Conservation (phyloP, 2,113 vertebrate genomes). For the Formicarius rufipectus region DNA sequence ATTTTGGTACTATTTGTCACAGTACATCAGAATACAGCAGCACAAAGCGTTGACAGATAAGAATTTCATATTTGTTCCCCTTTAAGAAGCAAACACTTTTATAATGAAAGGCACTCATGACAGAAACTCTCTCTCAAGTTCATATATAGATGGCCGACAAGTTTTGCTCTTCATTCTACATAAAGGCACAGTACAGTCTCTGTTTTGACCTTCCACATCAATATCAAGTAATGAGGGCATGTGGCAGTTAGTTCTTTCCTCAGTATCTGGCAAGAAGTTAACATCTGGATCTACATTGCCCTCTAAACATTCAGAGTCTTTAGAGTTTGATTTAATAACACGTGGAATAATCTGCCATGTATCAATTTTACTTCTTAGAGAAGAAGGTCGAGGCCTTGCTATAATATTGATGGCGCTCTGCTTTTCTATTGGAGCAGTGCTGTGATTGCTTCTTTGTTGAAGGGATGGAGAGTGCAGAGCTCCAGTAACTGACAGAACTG, state of each 20-base stretch:
- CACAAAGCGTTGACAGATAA: conserved; percentile 23
- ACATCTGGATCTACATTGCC: conserved; percentile 60
- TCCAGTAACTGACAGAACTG: background rate
- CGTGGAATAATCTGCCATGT: conserved; percentile 74
- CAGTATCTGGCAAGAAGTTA: conserved; percentile 55
- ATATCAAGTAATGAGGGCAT: conserved; percentile 81
- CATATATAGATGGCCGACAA: conserved; percentile 75
- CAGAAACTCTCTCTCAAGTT: conserved; percentile 90
- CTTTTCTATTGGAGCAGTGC: background rate
- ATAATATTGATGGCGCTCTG: background rate
- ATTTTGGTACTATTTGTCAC: conserved; percentile 25
- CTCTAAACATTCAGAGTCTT: conserved; percentile 71
- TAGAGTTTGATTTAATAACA: conserved; percentile 76
- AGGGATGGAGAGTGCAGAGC: background rate
- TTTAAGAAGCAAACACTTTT: background rate
- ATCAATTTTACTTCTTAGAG: conserved; percentile 75
- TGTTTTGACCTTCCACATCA: conserved; percentile 86
- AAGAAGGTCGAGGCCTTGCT: conserved; percentile 75
- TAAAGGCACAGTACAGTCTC: conserved; percentile 86
- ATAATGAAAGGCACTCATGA: conserved; percentile 75
- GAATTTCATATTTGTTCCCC: conserved; percentile 7
- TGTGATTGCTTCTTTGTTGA: background rate
- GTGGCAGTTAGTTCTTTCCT: conserved; percentile 69
- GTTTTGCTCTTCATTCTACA: conserved; percentile 84
- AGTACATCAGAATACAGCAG: conserved; percentile 61